A percentile compares a stretch with the other conserved stretches of the same genome.
phyloP scores from a whole-genome alignment of 2,797 vertebrate genomes.

The Apodemus agrarius region DNA sequence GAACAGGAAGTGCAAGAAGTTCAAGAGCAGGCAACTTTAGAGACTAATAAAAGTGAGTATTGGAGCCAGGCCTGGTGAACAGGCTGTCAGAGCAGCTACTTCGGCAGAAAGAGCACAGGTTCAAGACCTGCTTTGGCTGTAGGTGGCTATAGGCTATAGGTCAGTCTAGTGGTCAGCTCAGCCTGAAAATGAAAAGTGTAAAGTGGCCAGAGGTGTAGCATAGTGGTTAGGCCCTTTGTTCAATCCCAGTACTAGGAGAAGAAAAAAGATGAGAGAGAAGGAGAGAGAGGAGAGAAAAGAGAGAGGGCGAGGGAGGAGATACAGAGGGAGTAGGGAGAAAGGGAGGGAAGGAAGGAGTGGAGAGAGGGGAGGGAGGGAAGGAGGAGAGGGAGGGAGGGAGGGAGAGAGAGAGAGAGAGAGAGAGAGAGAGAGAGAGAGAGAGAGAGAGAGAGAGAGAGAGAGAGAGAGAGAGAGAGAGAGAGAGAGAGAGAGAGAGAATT shows the following conservation, averaged over 20 bases:
- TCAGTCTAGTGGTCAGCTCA: background rate
- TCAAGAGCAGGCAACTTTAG: background rate
- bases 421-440: background rate
- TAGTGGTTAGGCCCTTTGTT: background rate
- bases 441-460: background rate
- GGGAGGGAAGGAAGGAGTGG: background rate
- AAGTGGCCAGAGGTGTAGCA: background rate
- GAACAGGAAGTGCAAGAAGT: background rate
- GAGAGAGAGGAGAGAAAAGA: background rate
- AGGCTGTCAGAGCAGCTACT: background rate
- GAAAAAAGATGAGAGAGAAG: background rate
- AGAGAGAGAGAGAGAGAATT: background rate
- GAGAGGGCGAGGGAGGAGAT: no score
- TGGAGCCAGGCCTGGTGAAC: background rate
- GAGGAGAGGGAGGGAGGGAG: accelerated
- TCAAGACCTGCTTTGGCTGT: background rate
- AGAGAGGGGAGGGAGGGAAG: no score
- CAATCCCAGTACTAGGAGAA: background rate
- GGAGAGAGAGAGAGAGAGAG: no score
- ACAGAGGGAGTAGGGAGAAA: background rate
- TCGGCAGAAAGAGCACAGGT: background rate
- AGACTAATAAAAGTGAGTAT: background rate
- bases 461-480: background rate
- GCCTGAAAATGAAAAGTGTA: background rate
- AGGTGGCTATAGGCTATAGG: background rate